Conservation (phyloP, 2,888 invertebrate genomes). For the Petrolisthes cinctipes region DNA sequence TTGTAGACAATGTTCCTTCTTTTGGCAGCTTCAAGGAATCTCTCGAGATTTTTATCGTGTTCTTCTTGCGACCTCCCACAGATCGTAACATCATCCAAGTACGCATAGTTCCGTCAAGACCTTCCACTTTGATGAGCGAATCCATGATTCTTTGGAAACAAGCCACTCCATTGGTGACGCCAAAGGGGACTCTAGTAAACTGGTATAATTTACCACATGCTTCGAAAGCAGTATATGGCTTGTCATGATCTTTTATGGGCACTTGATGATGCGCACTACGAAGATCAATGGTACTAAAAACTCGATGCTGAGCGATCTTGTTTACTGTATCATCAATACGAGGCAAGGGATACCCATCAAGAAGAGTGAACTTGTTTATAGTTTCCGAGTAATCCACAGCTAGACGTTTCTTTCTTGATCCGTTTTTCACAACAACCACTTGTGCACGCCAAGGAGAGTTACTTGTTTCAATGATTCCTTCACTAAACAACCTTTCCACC, state of each 20-base stretch:
- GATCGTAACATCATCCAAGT: not conserved
- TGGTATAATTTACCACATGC: not conserved
- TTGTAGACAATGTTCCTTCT: not conserved
- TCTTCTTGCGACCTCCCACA: not conserved
- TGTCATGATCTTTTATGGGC: constrained; percentile 2
- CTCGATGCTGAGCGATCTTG: not conserved
- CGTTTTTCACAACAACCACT: constrained; percentile 8
- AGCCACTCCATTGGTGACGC: not conserved
- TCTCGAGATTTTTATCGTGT: not conserved
- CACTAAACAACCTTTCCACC: not conserved
- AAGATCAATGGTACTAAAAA: not conserved
- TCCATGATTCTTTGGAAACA: not conserved
- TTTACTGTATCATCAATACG: not conserved
- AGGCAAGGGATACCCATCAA: too few relatives aligned
- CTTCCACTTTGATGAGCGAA: not conserved
- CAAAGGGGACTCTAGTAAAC: too few relatives aligned
- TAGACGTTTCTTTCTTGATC: not conserved
- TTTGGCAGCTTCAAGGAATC: not conserved
- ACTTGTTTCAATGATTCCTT: constrained; percentile 20
- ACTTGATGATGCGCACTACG: not conserved
- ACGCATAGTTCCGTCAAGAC: too few relatives aligned
- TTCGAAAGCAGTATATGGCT: not conserved
- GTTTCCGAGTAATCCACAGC: constrained; percentile 7
- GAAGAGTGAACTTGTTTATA: not conserved
- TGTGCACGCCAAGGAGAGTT: not conserved